phyloP scores from a whole-genome alignment of 2,797 vertebrate genomes.

The Toxotes lorentzi region DNA sequence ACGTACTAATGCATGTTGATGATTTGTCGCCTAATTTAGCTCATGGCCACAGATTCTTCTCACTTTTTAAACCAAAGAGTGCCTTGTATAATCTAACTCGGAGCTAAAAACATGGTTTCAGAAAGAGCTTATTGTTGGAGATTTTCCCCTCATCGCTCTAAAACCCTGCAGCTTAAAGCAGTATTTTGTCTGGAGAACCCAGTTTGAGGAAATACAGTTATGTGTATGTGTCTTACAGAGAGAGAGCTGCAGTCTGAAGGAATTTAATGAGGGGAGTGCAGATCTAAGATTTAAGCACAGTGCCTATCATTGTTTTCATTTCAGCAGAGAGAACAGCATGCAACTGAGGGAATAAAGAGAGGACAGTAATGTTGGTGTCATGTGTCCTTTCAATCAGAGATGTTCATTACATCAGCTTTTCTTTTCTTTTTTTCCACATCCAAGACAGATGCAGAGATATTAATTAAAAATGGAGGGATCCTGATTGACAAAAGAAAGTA shows the following conservation, averaged over 20 bases:
- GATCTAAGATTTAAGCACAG: conserved; percentile 74
- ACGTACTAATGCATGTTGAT: conserved; percentile 13
- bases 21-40: conserved; percentile 48
- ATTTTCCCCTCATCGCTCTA: conserved; percentile 57
- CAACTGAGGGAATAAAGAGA: conserved; percentile 30
- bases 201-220: conserved; percentile 53
- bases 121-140: conserved; percentile 79
- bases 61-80: conserved; percentile 51
- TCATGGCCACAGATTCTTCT: conserved; percentile 49
- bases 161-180: conserved; percentile 62
- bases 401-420: conserved; percentile 10
- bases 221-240: conserved; percentile 35
- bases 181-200: conserved; percentile 67
- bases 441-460: background rate
- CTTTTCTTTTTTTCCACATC: background rate
- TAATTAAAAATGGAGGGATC: background rate
- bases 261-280: conserved; percentile 41
- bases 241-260: conserved; percentile 42
- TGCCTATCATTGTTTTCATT: conserved; percentile 78
- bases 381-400: conserved; percentile 33
- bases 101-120: conserved; percentile 57
- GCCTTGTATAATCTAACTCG: conserved; percentile 56
- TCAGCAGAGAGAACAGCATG: conserved; percentile 45
- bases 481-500: background rate
- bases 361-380: conserved; percentile 43